Evolutionary conservation across 2,888 invertebrate genomes (phyloP), one percentile per base, ranked within the genome.

Genomic region (Ischnus inquisitorius): DNA sequence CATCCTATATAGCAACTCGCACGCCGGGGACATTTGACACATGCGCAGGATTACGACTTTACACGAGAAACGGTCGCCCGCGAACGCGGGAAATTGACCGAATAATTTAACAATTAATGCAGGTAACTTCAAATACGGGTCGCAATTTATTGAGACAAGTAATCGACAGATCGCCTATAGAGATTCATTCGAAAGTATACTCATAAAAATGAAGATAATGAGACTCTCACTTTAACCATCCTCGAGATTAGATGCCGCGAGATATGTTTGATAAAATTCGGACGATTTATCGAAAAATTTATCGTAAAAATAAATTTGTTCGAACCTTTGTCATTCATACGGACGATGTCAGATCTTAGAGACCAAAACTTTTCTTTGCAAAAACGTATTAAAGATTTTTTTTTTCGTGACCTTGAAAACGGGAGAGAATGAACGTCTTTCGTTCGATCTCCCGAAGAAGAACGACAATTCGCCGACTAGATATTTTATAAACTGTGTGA

Each of bases 381-480:
- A 57, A 3, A 2, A 57, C 22, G 4, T 25, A 14, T 57, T 12
- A 10, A 10, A 14, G 14, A 14, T 4, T 19, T 1, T 22, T 3
- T 14, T 25, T 25, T 14, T 25, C 25, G 14, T 57, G 34, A 14
- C 14, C 51, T 51, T 16, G 51, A 57, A 57, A 25, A 57, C 57
- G 12, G 1, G 57, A 25, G 25, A 12, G 54, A 57, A 57, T 4
- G 57, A 22, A 12, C 22, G 22, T 57, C 25, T 12, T 64, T 48
- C 48, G 62, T 74, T 64, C 28, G 16, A 64, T 46, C 48, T 28
- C 28, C n/a, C 46, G 22, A 12, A 28, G 41, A 46, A 19, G n/a
- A 46, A 48, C 62, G 46, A 64, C 34, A 34, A 74, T 74, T 62
- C 16, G 46, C 46, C 16, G 74, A 39, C 28, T 28, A 14, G 10